These are phyloP conservation scores for Sminthurinus signatus DNA, from an alignment of 1,140 invertebrate species.

Conservation along the genomic window DNA sequence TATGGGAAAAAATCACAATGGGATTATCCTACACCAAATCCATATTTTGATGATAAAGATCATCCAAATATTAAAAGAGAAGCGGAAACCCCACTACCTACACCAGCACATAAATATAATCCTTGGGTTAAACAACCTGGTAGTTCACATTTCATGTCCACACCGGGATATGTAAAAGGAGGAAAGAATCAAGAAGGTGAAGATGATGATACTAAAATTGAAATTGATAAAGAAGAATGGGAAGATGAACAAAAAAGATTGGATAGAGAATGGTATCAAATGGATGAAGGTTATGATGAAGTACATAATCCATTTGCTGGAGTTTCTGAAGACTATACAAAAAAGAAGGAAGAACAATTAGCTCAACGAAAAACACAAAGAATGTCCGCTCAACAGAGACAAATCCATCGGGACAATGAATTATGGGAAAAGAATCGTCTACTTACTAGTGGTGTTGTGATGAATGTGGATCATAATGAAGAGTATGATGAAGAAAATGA, in stretches of 20 bases:
- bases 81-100: conserved; percentile 63
- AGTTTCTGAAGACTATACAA: conserved; percentile 82
- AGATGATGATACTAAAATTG: conserved; percentile 58
- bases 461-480: conserved; percentile 79
- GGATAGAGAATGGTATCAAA: conserved; percentile 94
- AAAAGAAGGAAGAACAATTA: conserved; percentile 83
- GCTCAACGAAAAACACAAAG: conserved; percentile 84
- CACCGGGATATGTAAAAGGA: conserved; percentile 40
- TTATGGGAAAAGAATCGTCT: conserved; percentile 98
- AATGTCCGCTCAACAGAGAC: conserved; percentile 86
- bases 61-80: conserved; percentile 46
- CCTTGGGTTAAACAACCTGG: conserved; percentile 60
- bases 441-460: conserved; percentile 91
- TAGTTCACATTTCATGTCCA: conserved; percentile 34
- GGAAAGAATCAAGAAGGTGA: conserved; percentile 46
- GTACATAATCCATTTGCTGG: conserved; percentile 86
- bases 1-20: conserved; percentile 59
- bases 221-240: conserved; percentile 72
- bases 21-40: conserved; percentile 83
- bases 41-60: conserved; percentile 42
- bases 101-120: conserved; percentile 81
- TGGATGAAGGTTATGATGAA: conserved; percentile 90
- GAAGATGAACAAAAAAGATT: conserved; percentile 87
- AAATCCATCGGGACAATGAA: conserved; percentile 72
- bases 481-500: conserved; percentile 89